Evolutionary conservation across 2,797 vertebrate species (phyloP).

Genomic region (Phalloptychus januarius): DNA sequence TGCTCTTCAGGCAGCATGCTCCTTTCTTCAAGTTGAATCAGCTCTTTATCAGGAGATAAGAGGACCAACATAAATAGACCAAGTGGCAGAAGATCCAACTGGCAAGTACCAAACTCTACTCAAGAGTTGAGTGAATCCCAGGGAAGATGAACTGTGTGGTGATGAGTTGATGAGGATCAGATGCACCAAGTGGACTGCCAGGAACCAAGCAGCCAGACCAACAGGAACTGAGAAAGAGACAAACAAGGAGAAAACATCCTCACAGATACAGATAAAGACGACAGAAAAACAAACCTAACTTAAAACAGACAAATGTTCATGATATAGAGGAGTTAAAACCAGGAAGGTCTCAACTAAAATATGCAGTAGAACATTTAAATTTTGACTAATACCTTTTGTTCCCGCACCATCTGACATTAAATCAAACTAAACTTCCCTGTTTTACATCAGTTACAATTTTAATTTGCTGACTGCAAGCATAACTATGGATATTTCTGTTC

Average conservation of each 20-base stretch:
- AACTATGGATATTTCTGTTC: not conserved
- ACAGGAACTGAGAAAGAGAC: not conserved
- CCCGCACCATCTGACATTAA: not conserved
- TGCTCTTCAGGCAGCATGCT: not conserved
- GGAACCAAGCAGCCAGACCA: slow-evolving; percentile 2
- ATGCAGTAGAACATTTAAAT: not conserved
- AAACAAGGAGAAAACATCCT: not conserved
- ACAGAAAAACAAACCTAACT: not conserved
- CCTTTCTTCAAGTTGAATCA: not conserved
- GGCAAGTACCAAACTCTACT: not conserved
- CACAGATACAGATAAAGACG: not conserved
- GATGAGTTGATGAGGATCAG: slow-evolving; percentile 6
- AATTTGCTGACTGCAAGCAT: not conserved
- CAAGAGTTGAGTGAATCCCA: slow-evolving; percentile 1
- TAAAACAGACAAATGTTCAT: not conserved
- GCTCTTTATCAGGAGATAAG: slow-evolving; percentile 6
- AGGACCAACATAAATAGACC: slow-evolving; percentile 2
- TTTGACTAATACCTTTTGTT: not conserved
- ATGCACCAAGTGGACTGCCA: not conserved
- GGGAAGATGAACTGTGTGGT: slow-evolving; percentile 4
- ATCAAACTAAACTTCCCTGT: not conserved
- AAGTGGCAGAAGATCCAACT: slow-evolving; percentile 6
- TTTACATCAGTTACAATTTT: not conserved
- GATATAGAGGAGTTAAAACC: not conserved
- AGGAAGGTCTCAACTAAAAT: slow-evolving; percentile 17